phyloP scores from a whole-genome alignment of 2,888 invertebrate genomes.

The Xylota sylvarum region DNA sequence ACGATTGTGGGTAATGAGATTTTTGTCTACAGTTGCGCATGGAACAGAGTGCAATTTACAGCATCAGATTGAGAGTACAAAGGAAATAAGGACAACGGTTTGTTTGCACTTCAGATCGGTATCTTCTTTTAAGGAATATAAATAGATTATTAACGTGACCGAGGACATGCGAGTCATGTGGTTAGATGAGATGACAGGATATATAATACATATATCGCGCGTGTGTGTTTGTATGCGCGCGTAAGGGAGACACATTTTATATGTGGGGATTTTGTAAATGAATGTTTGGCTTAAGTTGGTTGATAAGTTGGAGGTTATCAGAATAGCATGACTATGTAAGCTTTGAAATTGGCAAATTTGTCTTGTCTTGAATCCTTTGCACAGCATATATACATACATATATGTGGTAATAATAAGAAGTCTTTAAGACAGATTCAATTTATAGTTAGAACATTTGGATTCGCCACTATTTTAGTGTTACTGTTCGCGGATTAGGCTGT shows the following conservation, averaged over 20 bases:
- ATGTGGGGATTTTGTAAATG: conserved; percentile 50
- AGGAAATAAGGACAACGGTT: conserved; percentile 58
- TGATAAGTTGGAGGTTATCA: conserved; percentile 34
- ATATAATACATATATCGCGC: not conserved
- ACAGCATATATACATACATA: not conserved
- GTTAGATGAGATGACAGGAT: conserved; percentile 13
- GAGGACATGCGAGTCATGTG: conserved; percentile 15
- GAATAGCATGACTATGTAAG: conserved; percentile 17
- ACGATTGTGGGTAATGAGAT: conserved; percentile 56
- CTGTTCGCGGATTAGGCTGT: not conserved
- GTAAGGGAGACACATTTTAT: conserved; percentile 11
- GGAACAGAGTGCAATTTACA: conserved; percentile 51
- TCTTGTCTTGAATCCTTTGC: conserved; percentile 58
- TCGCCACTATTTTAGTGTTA: not conserved
- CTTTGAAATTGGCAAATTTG: conserved; percentile 55
- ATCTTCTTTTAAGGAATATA: conserved; percentile 66
- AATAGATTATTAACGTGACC: conserved; percentile 70
- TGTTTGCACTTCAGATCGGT: conserved; percentile 68
- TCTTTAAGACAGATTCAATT: conserved; percentile 32
- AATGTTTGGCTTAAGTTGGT: conserved; percentile 47
- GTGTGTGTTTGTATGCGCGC: not conserved
- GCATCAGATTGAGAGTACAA: conserved; percentile 53
- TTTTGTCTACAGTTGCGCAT: conserved; percentile 54
- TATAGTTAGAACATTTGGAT: conserved; percentile 8
- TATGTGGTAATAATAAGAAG: conserved; percentile 9